Conservation (phyloP, 2,113 vertebrate species). For the Colistium nudipinnis region DNA sequence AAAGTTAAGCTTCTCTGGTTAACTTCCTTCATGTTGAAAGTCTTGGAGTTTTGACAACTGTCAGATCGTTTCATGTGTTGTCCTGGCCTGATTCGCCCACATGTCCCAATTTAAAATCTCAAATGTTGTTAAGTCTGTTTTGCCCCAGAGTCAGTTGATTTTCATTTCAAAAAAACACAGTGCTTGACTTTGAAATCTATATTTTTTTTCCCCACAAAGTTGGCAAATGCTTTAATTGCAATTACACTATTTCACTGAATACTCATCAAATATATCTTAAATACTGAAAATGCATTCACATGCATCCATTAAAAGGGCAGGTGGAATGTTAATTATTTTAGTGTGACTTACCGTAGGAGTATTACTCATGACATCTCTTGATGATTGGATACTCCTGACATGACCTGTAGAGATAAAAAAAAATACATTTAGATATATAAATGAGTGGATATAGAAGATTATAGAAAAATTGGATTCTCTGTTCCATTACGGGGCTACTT, state of each 20-base stretch:
- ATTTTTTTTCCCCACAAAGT: neutral
- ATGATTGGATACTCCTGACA: neutral
- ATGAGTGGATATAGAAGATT: neutral
- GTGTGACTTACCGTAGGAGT: neutral
- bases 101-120: slow-evolving; percentile 63
- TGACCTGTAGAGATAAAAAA: neutral
- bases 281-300: neutral
- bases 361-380: neutral
- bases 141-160: slow-evolving; percentile 71
- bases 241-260: neutral
- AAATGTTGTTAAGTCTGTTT: slow-evolving; percentile 70
- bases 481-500: too few species aligned
- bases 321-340: neutral
- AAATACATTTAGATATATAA: too few species aligned
- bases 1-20: neutral
- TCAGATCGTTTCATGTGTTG: neutral
- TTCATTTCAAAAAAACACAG: slow-evolving; percentile 34
- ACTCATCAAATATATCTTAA: neutral
- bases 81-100: slow-evolving; percentile 58
- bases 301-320: neutral
- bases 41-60: neutral
- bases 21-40: neutral
- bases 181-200: slow-evolving; percentile 8
- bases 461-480: neutral
- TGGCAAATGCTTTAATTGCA: neutral